Conservation (phyloP, 2,797 vertebrate species). For the Zenarchopterus dispar region DNA sequence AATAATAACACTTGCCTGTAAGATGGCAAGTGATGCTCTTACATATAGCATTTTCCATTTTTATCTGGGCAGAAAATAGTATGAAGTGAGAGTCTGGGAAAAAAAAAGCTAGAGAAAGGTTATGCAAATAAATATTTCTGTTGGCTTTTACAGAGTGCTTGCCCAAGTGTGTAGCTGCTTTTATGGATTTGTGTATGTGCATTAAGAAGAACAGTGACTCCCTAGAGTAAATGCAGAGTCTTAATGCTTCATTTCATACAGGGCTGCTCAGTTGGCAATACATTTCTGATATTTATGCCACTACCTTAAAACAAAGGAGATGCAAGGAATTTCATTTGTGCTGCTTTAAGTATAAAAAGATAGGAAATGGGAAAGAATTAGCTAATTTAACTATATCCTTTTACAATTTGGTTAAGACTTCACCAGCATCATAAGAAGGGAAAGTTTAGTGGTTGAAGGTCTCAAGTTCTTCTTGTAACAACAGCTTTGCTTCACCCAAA, state of each 20-base stretch:
- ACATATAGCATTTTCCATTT: constrained; percentile 52
- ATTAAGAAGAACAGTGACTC: constrained; percentile 39
- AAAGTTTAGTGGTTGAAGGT: too few relatives aligned
- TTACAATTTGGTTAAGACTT: too few relatives aligned
- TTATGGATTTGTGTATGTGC: constrained; percentile 23
- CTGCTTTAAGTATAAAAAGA: constrained; percentile 12
- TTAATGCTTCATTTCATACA: constrained; percentile 44
- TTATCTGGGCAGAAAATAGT: constrained; percentile 42
- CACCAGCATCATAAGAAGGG: too few relatives aligned
- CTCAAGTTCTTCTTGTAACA: too few relatives aligned
- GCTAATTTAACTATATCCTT: too few relatives aligned
- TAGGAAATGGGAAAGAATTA: too few relatives aligned
- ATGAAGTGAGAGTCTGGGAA: constrained; percentile 6
- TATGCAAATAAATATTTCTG: constrained; percentile 38
- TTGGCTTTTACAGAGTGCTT: constrained; percentile 35
- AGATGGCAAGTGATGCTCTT: constrained; percentile 45
- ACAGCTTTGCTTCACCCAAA: too few relatives aligned
- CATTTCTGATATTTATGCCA: constrained; percentile 31
- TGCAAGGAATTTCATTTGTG: constrained; percentile 33
- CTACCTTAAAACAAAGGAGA: constrained; percentile 17
- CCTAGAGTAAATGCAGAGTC: constrained; percentile 35
- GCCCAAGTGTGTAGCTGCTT: constrained; percentile 32
- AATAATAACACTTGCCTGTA: constrained; percentile 69
- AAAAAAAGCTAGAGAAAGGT: constrained; percentile 13
- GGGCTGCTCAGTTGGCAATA: constrained; percentile 20